Evolutionary conservation across 1,140 invertebrate genomes (phyloP).

Genomic region (Magallana ariakensis): DNA sequence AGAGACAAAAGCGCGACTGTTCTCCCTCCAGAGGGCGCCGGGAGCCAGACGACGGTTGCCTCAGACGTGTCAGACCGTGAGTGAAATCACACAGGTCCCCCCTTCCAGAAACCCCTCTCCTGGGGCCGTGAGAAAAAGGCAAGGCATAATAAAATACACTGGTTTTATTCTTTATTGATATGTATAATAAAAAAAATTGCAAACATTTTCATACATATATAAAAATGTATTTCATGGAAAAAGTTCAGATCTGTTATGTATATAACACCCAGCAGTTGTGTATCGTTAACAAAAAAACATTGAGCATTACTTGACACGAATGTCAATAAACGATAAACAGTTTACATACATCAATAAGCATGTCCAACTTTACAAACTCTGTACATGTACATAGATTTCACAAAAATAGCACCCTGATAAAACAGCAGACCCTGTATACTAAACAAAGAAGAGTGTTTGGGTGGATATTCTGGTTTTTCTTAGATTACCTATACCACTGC

Average conservation of each 20-base stretch:
- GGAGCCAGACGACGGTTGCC: neutral
- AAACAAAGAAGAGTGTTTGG: neutral
- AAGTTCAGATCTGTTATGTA: neutral
- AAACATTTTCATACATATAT: neutral
- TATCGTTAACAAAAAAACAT: constrained; percentile 6
- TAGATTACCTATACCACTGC: neutral
- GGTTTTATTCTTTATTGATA: constrained; percentile 33
- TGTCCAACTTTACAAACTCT: too few species aligned
- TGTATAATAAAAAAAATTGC: neutral
- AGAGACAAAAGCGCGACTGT: neutral
- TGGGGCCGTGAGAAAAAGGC: neutral
- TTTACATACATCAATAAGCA: too few species aligned
- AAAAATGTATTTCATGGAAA: neutral
- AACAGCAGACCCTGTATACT: neutral
- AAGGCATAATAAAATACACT: neutral
- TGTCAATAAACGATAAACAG: too few species aligned
- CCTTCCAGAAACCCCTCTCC: neutral
- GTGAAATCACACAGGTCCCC: neutral
- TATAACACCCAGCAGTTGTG: neutral
- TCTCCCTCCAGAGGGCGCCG: neutral
- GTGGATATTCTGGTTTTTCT: neutral
- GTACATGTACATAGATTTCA: neutral
- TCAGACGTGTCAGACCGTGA: neutral
- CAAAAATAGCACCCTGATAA: constrained; percentile 2
- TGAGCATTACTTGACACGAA: neutral